These are phyloP conservation scores for Magallana nippona DNA, from an alignment of 2,888 invertebrate genomes.

Conservation along the genomic window DNA sequence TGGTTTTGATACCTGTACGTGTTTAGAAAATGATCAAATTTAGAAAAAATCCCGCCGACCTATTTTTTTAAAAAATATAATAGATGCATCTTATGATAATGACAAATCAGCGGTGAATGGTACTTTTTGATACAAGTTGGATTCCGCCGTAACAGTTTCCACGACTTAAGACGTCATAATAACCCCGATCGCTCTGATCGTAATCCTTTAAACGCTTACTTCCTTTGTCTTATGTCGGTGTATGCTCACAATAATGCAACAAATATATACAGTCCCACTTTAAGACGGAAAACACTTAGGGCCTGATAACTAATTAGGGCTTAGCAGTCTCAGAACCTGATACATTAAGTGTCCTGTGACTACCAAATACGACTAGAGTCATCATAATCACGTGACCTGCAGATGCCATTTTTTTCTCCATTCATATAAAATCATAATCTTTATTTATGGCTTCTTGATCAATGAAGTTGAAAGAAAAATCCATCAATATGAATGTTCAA, in stretches of 20 bases:
- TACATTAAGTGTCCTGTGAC: constrained; percentile 25
- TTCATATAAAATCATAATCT: not conserved
- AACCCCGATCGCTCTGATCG: constrained; percentile 11
- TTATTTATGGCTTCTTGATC: not conserved
- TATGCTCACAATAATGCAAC: not conserved
- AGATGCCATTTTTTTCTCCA: not conserved
- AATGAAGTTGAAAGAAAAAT: no score
- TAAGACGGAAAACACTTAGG: constrained; percentile 22
- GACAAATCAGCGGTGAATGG: not conserved
- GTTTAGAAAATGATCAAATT: no score
- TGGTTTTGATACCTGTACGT: no score
- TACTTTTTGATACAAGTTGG: constrained; percentile 29
- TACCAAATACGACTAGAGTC: constrained; percentile 7
- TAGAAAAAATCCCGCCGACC: no score
- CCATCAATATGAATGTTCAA: no score
- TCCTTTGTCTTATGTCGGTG: constrained; percentile 28
- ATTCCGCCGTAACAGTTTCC: not conserved
- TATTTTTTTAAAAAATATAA: no score
- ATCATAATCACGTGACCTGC: not conserved
- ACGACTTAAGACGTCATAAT: not conserved
- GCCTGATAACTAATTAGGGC: constrained; percentile 10
- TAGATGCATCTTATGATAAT: no score
- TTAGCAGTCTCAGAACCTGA: constrained; percentile 26
- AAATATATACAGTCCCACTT: constrained; percentile 23
- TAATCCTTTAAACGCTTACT: constrained; percentile 32